Conservation (phyloP, 2,888 invertebrate genomes). For the Coelinius sp. region DNA sequence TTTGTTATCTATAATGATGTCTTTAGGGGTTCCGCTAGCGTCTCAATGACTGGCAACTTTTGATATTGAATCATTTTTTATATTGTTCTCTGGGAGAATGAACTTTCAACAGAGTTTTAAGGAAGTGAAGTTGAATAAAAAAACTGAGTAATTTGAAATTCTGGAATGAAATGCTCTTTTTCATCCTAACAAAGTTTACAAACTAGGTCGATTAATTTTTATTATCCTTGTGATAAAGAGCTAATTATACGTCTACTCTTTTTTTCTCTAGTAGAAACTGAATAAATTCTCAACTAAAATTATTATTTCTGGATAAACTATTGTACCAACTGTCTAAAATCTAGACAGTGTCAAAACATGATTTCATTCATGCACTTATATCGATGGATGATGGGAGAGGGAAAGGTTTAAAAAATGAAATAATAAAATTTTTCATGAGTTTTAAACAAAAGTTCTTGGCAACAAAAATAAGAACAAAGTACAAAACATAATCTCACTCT, state of each 20-base stretch:
- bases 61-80: background rate
- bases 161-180: background rate
- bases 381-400: background rate
- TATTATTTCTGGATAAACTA: background rate
- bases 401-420: slow-evolving; percentile 32
- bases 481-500: slow-evolving; percentile 59
- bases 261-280: background rate
- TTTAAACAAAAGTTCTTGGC: slow-evolving; percentile 50
- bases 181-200: slow-evolving; percentile 12
- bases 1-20: background rate
- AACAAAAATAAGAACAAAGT: slow-evolving; percentile 54
- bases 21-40: background rate
- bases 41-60: background rate
- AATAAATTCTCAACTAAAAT: slow-evolving; percentile 22
- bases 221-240: background rate
- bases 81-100: background rate
- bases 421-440: slow-evolving; percentile 32
- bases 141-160: background rate
- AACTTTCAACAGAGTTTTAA: background rate
- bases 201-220: background rate
- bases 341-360: background rate
- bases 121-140: background rate
- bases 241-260: background rate
- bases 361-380: slow-evolving; percentile 1
- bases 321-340: background rate